phyloP scores from a whole-genome alignment of 2,113 vertebrate species.

The Thryonomys swinderianus region DNA sequence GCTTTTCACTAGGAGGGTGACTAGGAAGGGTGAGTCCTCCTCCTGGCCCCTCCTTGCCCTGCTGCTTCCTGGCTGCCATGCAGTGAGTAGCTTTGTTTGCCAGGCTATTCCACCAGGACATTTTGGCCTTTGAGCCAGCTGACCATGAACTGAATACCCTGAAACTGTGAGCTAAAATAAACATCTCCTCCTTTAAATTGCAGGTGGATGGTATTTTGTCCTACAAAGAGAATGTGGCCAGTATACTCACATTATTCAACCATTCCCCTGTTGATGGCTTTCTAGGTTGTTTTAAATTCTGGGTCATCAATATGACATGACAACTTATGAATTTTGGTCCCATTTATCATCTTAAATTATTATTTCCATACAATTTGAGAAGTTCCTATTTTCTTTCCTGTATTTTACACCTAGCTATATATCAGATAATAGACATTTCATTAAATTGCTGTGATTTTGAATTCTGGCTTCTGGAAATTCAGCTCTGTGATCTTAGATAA shows the following conservation, averaged over 20 bases:
- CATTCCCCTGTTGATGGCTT: not conserved
- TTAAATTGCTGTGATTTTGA: not conserved
- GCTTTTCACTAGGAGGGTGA: not conserved
- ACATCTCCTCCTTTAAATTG: not conserved
- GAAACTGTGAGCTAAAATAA: not conserved
- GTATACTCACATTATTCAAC: not conserved
- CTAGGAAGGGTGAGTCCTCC: not conserved
- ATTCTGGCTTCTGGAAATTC: conserved; percentile 13
- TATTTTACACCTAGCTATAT: not conserved
- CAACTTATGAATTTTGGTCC: not conserved
- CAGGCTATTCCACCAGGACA: no score
- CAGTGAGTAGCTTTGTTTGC: not conserved
- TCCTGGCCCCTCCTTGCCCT: not conserved
- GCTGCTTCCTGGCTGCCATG: not conserved
- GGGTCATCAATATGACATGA: not conserved
- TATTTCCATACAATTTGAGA: not conserved
- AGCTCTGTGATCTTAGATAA: not conserved
- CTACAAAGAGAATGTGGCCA: not conserved
- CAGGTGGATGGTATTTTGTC: not conserved
- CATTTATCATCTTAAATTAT: not conserved
- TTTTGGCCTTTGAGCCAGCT: not conserved
- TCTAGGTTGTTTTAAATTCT: not conserved
- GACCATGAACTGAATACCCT: not conserved
- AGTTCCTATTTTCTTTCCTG: not conserved
- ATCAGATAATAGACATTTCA: not conserved